Conservation (phyloP, 2,797 vertebrate genomes). For the Clamator glandarius region DNA sequence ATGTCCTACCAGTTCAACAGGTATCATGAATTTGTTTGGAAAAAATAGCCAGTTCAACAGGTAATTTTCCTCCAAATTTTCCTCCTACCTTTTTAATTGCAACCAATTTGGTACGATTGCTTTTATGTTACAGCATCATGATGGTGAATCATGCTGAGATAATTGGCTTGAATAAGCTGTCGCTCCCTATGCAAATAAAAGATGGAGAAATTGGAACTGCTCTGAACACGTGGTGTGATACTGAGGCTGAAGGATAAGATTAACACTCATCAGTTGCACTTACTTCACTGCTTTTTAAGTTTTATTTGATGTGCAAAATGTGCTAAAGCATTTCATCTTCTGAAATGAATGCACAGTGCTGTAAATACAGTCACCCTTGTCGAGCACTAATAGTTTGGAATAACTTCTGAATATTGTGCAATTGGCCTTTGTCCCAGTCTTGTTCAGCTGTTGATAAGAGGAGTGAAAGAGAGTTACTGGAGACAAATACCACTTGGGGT, state of each 20-base stretch:
- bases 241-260: not conserved
- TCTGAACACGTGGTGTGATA: not conserved
- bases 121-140: too few species aligned
- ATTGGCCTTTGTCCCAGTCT: too few species aligned
- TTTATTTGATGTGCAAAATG: not conserved
- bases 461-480: not conserved
- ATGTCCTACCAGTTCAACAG: too few species aligned
- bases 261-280: not conserved
- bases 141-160: too few species aligned
- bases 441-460: not conserved
- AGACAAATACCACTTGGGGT: not conserved
- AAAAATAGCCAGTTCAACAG: too few species aligned
- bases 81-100: too few species aligned
- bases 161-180: too few species aligned
- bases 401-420: not conserved
- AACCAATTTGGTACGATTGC: too few species aligned
- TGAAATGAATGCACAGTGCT: not conserved
- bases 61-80: too few species aligned
- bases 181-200: slow-evolving; percentile 52
- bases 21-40: too few species aligned
- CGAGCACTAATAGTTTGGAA: not conserved
- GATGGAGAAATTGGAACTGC: not conserved
- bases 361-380: not conserved
- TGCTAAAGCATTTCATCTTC: not conserved
- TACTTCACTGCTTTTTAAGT: not conserved